These are phyloP conservation scores for Odontomachus brunneus DNA, from an alignment of 1,140 invertebrate species.

Conservation along the genomic window DNA sequence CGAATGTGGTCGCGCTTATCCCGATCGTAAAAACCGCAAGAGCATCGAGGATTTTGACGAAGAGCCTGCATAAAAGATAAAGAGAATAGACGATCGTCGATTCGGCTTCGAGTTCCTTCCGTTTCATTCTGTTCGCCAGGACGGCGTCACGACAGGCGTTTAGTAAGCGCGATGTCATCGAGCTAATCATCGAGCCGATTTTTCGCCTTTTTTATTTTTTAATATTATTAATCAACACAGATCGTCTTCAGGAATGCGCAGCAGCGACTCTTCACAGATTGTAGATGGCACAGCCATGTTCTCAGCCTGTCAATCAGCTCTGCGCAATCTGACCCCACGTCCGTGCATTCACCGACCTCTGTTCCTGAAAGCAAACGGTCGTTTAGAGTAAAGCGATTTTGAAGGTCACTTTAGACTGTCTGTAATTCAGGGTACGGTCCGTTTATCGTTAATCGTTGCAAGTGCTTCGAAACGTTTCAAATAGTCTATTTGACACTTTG, in stretches of 20 bases:
- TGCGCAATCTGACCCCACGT: slow-evolving; percentile 84
- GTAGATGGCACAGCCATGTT: slow-evolving; percentile 85
- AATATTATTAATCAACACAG: slow-evolving; percentile 75
- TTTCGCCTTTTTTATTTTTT: slow-evolving; percentile 35
- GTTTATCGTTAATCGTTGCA: no score
- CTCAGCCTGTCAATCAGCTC: slow-evolving; percentile 85
- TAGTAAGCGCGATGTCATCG: slow-evolving; percentile 30
- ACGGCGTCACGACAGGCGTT: slow-evolving; percentile 30
- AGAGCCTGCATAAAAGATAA: neutral
- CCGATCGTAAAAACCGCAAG: slow-evolving; percentile 17
- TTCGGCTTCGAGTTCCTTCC: slow-evolving; percentile 32
- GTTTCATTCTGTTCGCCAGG: slow-evolving; percentile 41
- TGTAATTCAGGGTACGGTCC: no score
- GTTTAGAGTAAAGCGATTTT: no score
- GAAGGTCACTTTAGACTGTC: no score
- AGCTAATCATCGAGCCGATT: neutral
- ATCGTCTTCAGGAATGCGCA: slow-evolving; percentile 84
- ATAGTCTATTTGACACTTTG: no score
- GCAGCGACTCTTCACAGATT: slow-evolving; percentile 84
- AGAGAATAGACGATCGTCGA: neutral
- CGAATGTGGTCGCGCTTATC: slow-evolving; percentile 26
- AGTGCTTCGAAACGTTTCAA: no score
- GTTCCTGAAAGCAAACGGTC: slow-evolving; percentile 72
- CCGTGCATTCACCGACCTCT: slow-evolving; percentile 84
- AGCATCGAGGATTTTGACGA: slow-evolving; percentile 13